phyloP scores from a whole-genome alignment of 2,888 invertebrate species.

The Agrotis exclamationis region DNA sequence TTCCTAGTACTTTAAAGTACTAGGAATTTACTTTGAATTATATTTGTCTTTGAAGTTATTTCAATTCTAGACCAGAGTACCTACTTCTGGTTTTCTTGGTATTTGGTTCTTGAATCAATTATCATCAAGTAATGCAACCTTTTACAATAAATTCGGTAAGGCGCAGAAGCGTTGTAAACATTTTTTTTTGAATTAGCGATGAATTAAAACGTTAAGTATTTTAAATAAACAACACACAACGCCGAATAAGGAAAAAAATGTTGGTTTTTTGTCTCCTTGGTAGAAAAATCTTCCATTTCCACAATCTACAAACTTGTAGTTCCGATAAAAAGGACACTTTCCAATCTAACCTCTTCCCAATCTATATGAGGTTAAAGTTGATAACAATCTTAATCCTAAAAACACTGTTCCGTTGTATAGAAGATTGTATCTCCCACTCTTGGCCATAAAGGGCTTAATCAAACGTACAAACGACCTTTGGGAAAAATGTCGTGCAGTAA shows the following conservation, averaged over 20 bases:
- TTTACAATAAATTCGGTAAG: no score
- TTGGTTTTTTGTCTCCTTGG: no score
- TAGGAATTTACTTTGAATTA: background rate
- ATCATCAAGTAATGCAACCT: no score
- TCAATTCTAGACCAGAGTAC: background rate
- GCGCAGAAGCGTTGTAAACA: no score
- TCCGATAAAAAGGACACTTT: slow-evolving; percentile 7
- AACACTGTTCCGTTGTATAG: slow-evolving; percentile 47
- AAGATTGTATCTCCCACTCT: slow-evolving; percentile 60
- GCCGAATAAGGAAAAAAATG: no score
- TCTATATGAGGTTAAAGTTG: slow-evolving; percentile 40
- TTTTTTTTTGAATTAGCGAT: no score
- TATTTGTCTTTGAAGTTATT: background rate
- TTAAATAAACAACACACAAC: no score
- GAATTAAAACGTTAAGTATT: no score
- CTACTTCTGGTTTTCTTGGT: background rate
- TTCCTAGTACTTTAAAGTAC: slow-evolving; percentile 1
- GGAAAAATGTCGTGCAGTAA: slow-evolving; percentile 33
- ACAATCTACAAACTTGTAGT: background rate
- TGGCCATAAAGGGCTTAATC: slow-evolving; percentile 64
- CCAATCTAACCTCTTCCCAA: slow-evolving; percentile 16
- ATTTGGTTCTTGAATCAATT: background rate
- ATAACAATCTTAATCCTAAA: slow-evolving; percentile 53
- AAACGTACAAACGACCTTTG: slow-evolving; percentile 46
- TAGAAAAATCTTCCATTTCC: no score